These are phyloP conservation scores for Phaetusa simplex DNA, from an alignment of 2,113 vertebrate genomes.

Conservation along the genomic window DNA sequence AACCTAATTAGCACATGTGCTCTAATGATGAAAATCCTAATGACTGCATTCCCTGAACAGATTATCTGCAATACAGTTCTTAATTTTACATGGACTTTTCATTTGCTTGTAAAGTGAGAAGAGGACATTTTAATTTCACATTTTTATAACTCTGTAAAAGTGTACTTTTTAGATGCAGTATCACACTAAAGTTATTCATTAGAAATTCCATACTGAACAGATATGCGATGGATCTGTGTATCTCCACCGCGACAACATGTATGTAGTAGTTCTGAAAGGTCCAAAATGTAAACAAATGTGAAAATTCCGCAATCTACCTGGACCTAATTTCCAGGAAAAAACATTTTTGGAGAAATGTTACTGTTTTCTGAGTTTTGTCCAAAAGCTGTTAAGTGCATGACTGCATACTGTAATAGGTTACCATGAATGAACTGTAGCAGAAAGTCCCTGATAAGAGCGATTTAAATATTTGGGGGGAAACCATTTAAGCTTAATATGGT, in stretches of 20 bases:
- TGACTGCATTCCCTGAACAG: neutral
- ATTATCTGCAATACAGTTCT: neutral
- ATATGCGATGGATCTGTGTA: rapidly evolving
- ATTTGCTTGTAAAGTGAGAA: neutral
- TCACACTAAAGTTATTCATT: neutral
- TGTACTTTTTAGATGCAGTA: neutral
- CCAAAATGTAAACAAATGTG: neutral
- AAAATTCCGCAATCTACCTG: neutral
- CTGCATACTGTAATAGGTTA: neutral
- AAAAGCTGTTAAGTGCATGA: neutral
- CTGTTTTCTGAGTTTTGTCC: neutral
- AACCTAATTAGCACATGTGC: neutral
- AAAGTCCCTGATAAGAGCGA: neutral
- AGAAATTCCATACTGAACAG: neutral
- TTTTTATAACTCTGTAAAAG: neutral
- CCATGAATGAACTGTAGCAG: neutral
- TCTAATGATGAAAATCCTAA: neutral
- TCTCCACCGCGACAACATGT: neutral
- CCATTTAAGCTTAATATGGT: neutral
- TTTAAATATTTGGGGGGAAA: neutral
- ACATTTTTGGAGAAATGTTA: neutral
- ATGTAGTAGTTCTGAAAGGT: neutral
- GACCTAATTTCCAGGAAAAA: neutral
- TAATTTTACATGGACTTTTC: neutral
- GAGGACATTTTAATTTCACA: neutral